Conservation (phyloP, 2,797 vertebrate species). For the Phoebastria nigripes region DNA sequence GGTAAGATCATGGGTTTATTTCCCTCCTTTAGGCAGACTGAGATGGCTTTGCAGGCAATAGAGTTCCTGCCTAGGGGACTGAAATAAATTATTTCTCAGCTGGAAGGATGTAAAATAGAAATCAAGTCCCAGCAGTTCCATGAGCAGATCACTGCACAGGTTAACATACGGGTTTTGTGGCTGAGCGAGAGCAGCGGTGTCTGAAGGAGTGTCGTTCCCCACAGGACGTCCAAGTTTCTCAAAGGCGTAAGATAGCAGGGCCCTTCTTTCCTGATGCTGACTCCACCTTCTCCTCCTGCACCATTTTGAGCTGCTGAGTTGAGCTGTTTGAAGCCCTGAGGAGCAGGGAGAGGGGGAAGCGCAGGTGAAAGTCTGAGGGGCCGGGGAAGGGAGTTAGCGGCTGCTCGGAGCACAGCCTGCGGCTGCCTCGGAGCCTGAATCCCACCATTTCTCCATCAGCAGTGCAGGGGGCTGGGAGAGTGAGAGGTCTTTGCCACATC, state of each 20-base stretch:
- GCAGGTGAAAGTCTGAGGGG: not conserved
- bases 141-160: not conserved
- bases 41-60: not conserved
- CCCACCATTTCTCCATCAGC: not conserved
- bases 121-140: not conserved
- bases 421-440: fast-evolving
- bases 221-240: not conserved
- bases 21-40: not conserved
- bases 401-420: not conserved
- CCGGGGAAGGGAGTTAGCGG: fast-evolving
- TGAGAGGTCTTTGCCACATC: not conserved
- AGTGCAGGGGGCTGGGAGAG: not conserved
- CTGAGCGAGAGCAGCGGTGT: not conserved
- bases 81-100: not conserved
- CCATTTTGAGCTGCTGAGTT: not conserved
- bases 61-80: not conserved
- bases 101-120: not conserved
- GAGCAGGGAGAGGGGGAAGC: not conserved
- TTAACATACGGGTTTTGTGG: not conserved
- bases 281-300: not conserved
- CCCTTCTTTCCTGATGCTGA: not conserved
- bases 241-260: not conserved
- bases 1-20: not conserved
- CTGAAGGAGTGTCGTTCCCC: not conserved
- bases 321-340: not conserved